A percentile compares a stretch with the other conserved stretches of the same genome.
Conservation (phyloP, 2,797 vertebrate genomes). For the Clarias fuscus region DNA sequence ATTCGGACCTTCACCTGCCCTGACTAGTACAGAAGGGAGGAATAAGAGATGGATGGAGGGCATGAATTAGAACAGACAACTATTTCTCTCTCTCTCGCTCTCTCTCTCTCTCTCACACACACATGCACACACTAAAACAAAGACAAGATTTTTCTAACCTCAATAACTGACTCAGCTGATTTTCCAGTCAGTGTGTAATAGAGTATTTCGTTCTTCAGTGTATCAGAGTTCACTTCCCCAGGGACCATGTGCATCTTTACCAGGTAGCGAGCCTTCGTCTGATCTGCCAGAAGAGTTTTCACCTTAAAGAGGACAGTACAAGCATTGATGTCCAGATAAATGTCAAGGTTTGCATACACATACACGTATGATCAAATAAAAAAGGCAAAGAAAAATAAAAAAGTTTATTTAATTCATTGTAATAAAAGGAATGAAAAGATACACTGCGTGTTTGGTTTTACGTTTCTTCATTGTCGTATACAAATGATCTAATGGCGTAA, state of each 20-base stretch:
- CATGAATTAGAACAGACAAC: neutral
- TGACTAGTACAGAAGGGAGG: constrained; percentile 65
- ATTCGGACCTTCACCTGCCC: constrained; percentile 78
- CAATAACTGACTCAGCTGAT: constrained; percentile 73
- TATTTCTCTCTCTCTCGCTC: neutral
- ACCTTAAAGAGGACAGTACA: constrained; percentile 65
- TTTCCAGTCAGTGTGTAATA: constrained; percentile 88
- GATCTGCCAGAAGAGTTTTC: constrained; percentile 72
- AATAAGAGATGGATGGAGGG: constrained; percentile 5
- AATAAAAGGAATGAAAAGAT: neutral
- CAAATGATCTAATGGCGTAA: neutral
- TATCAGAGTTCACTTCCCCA: constrained; percentile 73
- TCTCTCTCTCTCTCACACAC: neutral
- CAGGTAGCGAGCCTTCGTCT: constrained; percentile 76
- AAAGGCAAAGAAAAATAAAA: no score
- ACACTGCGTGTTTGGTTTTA: neutral
- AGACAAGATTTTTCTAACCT: constrained; percentile 38
- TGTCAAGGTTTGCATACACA: neutral
- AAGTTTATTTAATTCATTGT: neutral
- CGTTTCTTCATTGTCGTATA: neutral
- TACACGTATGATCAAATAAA: neutral
- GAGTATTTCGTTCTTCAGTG: constrained; percentile 70
- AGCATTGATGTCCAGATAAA: neutral
- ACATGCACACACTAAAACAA: neutral
- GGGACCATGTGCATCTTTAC: constrained; percentile 87